Conservation (phyloP, 2,113 vertebrate species). For the Gallinago media region DNA sequence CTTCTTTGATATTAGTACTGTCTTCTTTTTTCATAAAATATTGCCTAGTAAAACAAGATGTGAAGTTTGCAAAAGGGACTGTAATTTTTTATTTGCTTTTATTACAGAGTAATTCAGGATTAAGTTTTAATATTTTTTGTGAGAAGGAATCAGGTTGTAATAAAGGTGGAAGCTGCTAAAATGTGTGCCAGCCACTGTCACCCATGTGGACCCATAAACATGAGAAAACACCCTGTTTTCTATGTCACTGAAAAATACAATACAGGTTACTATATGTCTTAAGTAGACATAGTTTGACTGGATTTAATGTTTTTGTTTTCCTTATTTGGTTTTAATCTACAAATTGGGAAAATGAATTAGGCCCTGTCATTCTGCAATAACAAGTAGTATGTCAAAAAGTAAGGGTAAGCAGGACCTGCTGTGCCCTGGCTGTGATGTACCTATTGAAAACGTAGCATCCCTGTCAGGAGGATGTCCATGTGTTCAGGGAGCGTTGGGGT, state of each 20-base stretch:
- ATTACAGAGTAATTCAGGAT: neutral
- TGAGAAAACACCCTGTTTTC: neutral
- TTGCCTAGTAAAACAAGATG: neutral
- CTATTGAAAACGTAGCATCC: neutral
- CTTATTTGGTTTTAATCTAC: neutral
- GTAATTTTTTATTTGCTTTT: neutral
- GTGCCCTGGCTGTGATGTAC: neutral
- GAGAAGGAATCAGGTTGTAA: neutral
- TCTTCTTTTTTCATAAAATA: neutral
- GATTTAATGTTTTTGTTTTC: neutral
- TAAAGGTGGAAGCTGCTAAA: neutral
- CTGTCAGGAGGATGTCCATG: neutral
- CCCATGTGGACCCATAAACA: neutral
- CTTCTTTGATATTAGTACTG: neutral
- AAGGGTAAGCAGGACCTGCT: neutral
- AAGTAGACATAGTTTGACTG: neutral
- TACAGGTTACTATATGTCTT: no score
- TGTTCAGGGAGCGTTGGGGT: neutral
- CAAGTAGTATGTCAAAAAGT: neutral
- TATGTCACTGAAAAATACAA: neutral
- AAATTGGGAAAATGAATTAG: neutral
- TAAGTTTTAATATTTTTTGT: neutral
- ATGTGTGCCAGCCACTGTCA: neutral
- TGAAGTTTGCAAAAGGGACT: neutral
- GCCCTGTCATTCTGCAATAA: neutral